Conservation (phyloP, 2,113 vertebrate species). For the Ciconia boyciana region DNA sequence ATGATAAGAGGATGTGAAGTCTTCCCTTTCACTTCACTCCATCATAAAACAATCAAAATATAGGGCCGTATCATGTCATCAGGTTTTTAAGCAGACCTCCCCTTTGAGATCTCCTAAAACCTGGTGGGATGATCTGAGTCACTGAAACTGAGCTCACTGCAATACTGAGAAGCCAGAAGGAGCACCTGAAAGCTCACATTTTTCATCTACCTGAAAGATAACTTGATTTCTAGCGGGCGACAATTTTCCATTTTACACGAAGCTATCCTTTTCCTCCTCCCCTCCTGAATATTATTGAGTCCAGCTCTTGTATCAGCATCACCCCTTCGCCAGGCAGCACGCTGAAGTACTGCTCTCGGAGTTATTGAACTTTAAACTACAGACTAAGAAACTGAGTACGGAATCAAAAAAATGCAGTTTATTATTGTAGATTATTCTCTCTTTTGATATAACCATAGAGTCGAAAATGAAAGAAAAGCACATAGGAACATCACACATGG, state of each 20-base stretch:
- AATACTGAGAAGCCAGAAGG: slow-evolving; percentile 23
- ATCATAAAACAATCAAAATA: slow-evolving; percentile 48
- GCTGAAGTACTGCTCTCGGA: neutral
- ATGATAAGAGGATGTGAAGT: neutral
- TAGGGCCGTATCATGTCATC: neutral
- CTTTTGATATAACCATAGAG: slow-evolving; percentile 85
- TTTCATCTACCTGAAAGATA: slow-evolving; percentile 37
- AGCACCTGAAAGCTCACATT: slow-evolving; percentile 25
- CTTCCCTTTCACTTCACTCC: slow-evolving; percentile 31
- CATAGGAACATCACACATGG: slow-evolving; percentile 96
- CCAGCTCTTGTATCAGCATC: neutral
- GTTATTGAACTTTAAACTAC: slow-evolving; percentile 64
- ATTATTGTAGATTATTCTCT: slow-evolving; percentile 87
- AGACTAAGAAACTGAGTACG: slow-evolving; percentile 78
- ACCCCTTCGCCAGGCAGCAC: neutral
- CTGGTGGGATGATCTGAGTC: slow-evolving; percentile 11
- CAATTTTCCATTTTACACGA: neutral
- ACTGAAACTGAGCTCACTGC: slow-evolving; percentile 2
- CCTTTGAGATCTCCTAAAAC: neutral
- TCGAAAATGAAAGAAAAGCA: slow-evolving; percentile 93
- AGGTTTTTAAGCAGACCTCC: neutral
- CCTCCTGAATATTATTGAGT: neutral
- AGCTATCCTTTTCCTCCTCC: neutral
- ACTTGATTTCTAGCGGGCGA: neutral
- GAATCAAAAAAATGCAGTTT: slow-evolving; percentile 85